Evolutionary conservation across 1,140 invertebrate species (phyloP).

Genomic region (Bombus turneri): DNA sequence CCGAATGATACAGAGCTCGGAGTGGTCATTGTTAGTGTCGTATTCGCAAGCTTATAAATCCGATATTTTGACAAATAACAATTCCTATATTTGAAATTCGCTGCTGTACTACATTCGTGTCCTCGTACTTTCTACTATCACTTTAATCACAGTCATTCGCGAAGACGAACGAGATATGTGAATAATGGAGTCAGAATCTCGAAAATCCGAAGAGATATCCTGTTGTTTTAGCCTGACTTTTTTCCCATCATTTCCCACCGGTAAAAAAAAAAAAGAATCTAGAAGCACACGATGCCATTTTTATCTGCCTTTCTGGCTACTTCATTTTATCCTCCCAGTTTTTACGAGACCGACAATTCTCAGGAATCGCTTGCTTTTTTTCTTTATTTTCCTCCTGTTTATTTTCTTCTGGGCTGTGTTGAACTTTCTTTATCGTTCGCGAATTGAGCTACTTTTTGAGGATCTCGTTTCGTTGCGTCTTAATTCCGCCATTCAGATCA

Average conservation of each 20-base stretch:
- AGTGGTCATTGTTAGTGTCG: neutral
- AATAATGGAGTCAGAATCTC: neutral
- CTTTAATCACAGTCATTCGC: neutral
- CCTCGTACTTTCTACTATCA: too few species aligned
- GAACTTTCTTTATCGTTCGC: neutral
- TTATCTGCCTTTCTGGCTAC: slow-evolving; percentile 22
- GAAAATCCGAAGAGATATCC: neutral
- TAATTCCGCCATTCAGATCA: neutral
- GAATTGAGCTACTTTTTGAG: neutral
- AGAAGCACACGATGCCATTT: slow-evolving; percentile 7
- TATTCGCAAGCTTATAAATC: too few species aligned
- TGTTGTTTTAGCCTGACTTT: neutral
- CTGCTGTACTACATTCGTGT: too few species aligned
- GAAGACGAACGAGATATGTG: too few species aligned
- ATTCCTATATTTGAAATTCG: neutral
- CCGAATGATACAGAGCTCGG: neutral
- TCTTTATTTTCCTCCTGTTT: neutral
- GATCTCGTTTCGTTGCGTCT: neutral
- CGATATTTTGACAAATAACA: neutral
- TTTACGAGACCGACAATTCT: neutral
- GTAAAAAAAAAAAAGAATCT: neutral
- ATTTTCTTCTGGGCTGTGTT: neutral
- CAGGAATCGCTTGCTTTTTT: neutral
- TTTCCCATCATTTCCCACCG: neutral
- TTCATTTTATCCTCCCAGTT: slow-evolving; percentile 19